Evolutionary conservation across 2,113 vertebrate genomes (phyloP).

Genomic region (Dipodomys stephensi): DNA sequence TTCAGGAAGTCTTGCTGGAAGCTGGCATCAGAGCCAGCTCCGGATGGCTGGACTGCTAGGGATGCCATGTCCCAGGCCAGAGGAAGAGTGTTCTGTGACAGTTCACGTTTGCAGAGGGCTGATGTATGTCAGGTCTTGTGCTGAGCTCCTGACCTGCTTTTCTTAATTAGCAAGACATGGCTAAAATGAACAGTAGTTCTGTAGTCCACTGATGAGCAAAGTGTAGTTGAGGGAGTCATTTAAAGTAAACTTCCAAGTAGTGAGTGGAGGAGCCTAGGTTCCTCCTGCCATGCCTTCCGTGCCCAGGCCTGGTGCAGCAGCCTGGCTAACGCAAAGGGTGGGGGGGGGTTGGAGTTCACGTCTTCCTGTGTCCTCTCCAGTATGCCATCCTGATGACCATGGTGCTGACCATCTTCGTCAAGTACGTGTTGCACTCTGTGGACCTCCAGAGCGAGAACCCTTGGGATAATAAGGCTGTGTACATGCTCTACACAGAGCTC

Average conservation of each 20-base stretch:
- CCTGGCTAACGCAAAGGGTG: background rate
- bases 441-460: slow-evolving; percentile 98
- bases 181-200: background rate
- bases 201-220: background rate
- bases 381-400: slow-evolving; percentile 98
- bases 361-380: slow-evolving; percentile 72
- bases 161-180: background rate
- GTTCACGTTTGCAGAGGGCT: background rate
- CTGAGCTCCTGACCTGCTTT: background rate
- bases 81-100: background rate
- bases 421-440: slow-evolving; percentile 95
- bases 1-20: background rate
- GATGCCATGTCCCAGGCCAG: background rate
- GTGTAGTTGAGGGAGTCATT: background rate
- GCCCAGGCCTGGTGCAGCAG: background rate
- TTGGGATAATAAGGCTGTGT: slow-evolving; percentile 99
- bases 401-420: slow-evolving; percentile 97
- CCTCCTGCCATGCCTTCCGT: too few species aligned
- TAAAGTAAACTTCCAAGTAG: background rate
- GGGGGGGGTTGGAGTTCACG: background rate
- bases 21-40: background rate
- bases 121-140: background rate
- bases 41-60: background rate
- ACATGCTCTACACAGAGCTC: slow-evolving; percentile 98
- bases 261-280: background rate